Conservation (phyloP, 2,797 vertebrate genomes). For the Numenius phaeopus region DNA sequence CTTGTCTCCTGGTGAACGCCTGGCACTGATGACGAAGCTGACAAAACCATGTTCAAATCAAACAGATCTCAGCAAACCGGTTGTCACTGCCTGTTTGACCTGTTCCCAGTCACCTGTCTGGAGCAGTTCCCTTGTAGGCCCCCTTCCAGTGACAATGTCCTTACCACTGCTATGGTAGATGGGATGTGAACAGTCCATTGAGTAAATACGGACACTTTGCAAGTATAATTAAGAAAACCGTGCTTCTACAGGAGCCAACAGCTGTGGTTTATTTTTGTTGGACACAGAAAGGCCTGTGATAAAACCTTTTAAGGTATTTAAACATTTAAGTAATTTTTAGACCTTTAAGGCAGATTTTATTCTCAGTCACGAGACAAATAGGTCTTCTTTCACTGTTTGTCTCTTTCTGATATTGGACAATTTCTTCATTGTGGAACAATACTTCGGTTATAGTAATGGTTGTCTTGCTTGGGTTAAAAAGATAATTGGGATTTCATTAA, state of each 20-base stretch:
- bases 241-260: not conserved
- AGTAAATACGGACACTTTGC: not conserved
- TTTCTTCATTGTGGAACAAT: not conserved
- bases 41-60: not conserved
- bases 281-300: not conserved
- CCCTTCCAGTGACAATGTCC: not conserved
- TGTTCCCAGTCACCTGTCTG: not conserved
- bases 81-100: not conserved
- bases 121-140: not conserved
- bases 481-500: not conserved
- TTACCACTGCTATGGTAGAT: not conserved
- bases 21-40: not conserved
- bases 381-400: not conserved
- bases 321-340: not conserved
- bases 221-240: not conserved
- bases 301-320: not conserved
- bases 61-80: not conserved
- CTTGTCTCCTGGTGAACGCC: not conserved
- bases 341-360: not conserved
- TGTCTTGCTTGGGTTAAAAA: not conserved
- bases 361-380: not conserved
- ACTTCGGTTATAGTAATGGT: not conserved
- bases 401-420: not conserved
- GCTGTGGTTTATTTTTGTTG: not conserved
- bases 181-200: not conserved